Evolutionary conservation across 2,797 vertebrate genomes (phyloP).

Genomic region (Chanos chanos): DNA sequence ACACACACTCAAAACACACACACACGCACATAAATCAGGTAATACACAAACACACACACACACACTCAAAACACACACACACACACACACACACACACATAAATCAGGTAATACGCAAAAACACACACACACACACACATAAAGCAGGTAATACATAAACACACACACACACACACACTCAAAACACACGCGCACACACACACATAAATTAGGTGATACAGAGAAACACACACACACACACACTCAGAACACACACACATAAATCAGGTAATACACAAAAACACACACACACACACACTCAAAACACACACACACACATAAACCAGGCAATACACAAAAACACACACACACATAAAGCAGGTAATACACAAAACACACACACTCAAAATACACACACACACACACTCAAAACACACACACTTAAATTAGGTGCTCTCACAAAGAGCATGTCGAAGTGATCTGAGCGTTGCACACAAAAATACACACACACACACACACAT

Average conservation of each 20-base stretch:
- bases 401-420: no score
- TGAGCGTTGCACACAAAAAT: no score
- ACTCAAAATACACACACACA: background rate
- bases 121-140: background rate
- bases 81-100: background rate
- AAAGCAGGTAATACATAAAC: background rate
- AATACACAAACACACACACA: background rate
- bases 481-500: no score
- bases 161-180: background rate
- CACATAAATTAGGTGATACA: background rate
- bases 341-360: background rate
- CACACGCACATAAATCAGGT: background rate
- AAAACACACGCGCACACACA: slow-evolving; percentile 15
- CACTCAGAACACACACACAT: slow-evolving; percentile 1
- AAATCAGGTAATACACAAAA: no score
- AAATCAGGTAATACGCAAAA: background rate
- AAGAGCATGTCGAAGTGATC: no score
- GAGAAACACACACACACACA: background rate
- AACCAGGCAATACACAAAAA: background rate
- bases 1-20: background rate
- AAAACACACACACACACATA: background rate
- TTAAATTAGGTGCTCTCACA: no score
- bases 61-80: background rate
- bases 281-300: background rate
- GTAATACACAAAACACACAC: background rate